Conservation (phyloP, 1,140 invertebrate genomes). For the Achatina immaculata region DNA sequence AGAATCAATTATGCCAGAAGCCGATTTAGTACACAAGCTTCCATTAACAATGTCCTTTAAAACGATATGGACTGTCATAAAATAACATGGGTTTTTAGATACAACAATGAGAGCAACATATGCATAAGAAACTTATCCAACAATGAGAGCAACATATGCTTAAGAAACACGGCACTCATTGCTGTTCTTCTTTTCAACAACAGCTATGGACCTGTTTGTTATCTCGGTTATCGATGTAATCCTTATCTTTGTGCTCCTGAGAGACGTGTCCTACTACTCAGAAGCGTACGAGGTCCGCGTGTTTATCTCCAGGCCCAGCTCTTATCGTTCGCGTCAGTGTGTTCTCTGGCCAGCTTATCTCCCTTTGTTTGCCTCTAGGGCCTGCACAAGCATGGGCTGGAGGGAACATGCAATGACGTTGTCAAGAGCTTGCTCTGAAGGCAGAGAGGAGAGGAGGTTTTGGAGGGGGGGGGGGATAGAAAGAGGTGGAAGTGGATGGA, state of each 20-base stretch:
- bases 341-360: conserved; percentile 7
- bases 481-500: not conserved
- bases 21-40: too few relatives aligned
- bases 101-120: too few relatives aligned
- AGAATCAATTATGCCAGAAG: too few relatives aligned
- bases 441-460: not conserved
- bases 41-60: too few relatives aligned
- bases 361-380: conserved; percentile 12
- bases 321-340: not conserved
- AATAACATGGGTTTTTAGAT: too few relatives aligned
- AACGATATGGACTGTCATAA: too few relatives aligned
- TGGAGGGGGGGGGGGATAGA: not conserved
- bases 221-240: not conserved
- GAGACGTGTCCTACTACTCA: not conserved
- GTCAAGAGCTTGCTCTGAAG: too few relatives aligned
- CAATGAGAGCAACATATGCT: too few relatives aligned
- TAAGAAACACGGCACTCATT: not conserved
- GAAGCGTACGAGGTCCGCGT: not conserved
- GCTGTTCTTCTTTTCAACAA: not conserved
- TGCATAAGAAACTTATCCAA: too few relatives aligned
- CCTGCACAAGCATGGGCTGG: not conserved
- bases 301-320: not conserved
- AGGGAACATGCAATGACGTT: not conserved
- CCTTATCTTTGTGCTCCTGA: not conserved
- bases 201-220: conserved; percentile 10